Percentiles rank a stretch among this genome's conserved stretches.
These are phyloP conservation scores for Acanthosepion lycidas DNA, from an alignment of 2,888 invertebrate species.

Conservation along the genomic window DNA sequence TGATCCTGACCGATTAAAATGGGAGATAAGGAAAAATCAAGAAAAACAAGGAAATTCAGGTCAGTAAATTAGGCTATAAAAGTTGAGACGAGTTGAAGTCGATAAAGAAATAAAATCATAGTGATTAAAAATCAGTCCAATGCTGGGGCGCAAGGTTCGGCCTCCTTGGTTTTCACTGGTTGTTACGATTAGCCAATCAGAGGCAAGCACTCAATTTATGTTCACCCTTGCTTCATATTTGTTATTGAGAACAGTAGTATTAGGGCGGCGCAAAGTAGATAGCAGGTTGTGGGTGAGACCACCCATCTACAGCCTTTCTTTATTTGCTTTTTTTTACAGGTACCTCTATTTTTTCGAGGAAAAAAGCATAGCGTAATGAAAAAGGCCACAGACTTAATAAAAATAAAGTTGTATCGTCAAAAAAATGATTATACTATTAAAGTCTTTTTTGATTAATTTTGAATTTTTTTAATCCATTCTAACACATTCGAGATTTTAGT, in stretches of 20 bases:
- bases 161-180: not conserved
- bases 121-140: not conserved
- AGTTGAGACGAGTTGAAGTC: not conserved
- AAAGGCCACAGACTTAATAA: too few species aligned
- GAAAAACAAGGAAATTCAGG: not conserved
- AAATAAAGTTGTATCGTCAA: too few species aligned
- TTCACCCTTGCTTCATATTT: not conserved
- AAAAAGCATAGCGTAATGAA: too few species aligned
- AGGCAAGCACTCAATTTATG: not conserved
- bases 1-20: not conserved
- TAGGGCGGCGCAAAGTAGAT: not conserved
- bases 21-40: not conserved
- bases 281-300: not conserved
- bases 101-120: not conserved
- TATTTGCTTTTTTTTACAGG: not conserved
- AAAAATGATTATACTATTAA: too few species aligned
- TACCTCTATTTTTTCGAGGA: too few species aligned
- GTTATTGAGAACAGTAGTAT: slow-evolving; percentile 21
- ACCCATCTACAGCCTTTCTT: not conserved
- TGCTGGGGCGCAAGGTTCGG: not conserved
- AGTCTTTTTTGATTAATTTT: too few species aligned
- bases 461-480: too few species aligned
- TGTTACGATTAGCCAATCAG: not conserved
- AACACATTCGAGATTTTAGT: too few species aligned
- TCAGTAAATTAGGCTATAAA: slow-evolving; percentile 33